Conservation (phyloP, 2,888 invertebrate genomes). For the Leptarthrus brevirostris region DNA sequence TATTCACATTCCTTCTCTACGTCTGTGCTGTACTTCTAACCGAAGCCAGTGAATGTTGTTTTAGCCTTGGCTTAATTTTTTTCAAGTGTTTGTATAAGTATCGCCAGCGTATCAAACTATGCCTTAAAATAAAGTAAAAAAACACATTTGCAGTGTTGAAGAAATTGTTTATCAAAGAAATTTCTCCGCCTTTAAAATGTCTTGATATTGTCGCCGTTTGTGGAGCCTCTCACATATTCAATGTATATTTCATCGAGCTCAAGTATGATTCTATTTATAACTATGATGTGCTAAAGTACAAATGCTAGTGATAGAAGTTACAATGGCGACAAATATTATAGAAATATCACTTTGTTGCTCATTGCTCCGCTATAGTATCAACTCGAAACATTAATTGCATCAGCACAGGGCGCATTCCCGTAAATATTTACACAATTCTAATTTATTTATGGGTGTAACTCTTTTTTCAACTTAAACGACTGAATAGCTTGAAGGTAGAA, state of each 20-base stretch:
- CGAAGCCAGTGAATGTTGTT: background rate
- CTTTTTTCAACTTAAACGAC: too few relatives aligned
- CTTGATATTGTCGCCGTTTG: background rate
- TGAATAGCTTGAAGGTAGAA: background rate
- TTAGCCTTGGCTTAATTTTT: background rate
- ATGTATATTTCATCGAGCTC: background rate
- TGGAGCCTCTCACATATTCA: too few relatives aligned
- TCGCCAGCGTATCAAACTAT: background rate
- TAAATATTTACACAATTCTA: conserved; percentile 22
- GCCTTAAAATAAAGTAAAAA: background rate
- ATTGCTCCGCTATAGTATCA: background rate
- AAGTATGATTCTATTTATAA: background rate
- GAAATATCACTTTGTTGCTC: conserved; percentile 7
- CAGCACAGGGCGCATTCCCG: background rate
- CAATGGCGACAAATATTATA: conserved; percentile 2
- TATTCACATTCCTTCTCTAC: too few relatives aligned
- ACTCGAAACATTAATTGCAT: background rate
- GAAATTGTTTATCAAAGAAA: conserved; percentile 31
- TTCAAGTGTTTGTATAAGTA: background rate
- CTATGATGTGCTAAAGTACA: background rate
- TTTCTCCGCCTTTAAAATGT: conserved; percentile 8
- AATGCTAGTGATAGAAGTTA: background rate
- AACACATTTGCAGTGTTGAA: background rate
- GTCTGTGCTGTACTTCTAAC: too few relatives aligned
- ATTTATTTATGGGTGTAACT: conserved; percentile 14